Percentiles rank a stretch among this genome's conserved stretches.
These are phyloP conservation scores for Drymonia ruficornis DNA, from an alignment of 2,888 invertebrate species.

Conservation along the genomic window DNA sequence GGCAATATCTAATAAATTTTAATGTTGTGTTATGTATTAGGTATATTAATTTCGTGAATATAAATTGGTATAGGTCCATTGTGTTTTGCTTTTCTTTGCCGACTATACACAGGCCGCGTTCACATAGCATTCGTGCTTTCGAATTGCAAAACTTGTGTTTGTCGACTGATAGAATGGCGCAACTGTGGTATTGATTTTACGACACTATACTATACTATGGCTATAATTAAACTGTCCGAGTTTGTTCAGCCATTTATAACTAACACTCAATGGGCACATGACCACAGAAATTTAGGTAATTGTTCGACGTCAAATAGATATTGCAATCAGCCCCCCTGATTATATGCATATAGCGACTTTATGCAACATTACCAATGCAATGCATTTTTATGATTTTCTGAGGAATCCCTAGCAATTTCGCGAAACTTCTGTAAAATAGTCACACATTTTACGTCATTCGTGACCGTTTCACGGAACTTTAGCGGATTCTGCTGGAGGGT, in stretches of 20 bases:
- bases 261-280: conserved; percentile 9
- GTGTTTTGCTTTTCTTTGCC: background rate
- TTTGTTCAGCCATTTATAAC: conserved; percentile 21
- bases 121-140: conserved; percentile 25
- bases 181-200: conserved; percentile 36
- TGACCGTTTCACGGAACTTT: no score
- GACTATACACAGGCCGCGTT: conserved; percentile 9
- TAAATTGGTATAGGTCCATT: no score
- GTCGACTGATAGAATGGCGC: conserved; percentile 24
- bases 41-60: no score
- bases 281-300: background rate
- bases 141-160: conserved; percentile 32
- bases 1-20: no score
- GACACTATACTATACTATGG: conserved; percentile 19
- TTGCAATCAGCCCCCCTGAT: background rate
- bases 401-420: no score
- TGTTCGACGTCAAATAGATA: background rate
- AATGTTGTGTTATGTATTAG: no score
- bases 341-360: no score
- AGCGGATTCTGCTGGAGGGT: no score
- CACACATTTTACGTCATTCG: no score
- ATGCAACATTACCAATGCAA: no score
- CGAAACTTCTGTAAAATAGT: no score
- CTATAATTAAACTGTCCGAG: conserved; percentile 23
- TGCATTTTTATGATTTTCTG: no score